These are phyloP conservation scores for Boleophthalmus pectinirostris DNA, from an alignment of 2,113 vertebrate genomes.

Conservation along the genomic window DNA sequence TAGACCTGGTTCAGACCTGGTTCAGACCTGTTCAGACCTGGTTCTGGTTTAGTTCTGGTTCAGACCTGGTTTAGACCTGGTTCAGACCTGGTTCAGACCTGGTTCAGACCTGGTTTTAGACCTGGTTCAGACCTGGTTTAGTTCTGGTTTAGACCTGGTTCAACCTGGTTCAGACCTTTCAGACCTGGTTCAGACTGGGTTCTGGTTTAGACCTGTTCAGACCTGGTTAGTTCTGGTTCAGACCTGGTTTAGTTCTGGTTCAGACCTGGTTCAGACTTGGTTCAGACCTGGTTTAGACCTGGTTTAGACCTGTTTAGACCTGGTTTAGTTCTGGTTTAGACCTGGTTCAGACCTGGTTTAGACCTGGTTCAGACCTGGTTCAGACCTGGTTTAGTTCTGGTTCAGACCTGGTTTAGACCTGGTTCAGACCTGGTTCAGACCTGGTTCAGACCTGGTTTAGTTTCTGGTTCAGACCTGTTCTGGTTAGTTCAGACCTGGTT, in stretches of 20 bases:
- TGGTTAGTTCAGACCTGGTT: too few relatives aligned
- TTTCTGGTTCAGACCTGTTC: not conserved
- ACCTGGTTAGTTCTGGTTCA: not conserved
- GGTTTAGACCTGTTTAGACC: not conserved
- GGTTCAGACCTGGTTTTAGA: too few relatives aligned
- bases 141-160: not conserved
- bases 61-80: too few relatives aligned
- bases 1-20: not conserved
- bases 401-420: too few relatives aligned
- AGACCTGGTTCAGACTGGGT: not conserved
- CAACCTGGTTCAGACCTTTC: not conserved
- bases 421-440: not conserved
- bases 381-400: conserved; percentile 56
- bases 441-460: too few relatives aligned
- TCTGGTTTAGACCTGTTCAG: not conserved
- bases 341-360: not conserved
- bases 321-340: too few relatives aligned
- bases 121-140: not conserved
- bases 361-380: not conserved
- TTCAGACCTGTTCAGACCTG: too few relatives aligned
- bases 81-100: not conserved
- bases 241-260: not conserved
- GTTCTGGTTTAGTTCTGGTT: conserved; percentile 65
- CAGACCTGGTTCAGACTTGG: not conserved
- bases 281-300: not conserved